These are phyloP conservation scores for Dendronephthya gigantea DNA, from an alignment of 64 coral and sea anemone genomes.

Conservation along the genomic window DNA sequence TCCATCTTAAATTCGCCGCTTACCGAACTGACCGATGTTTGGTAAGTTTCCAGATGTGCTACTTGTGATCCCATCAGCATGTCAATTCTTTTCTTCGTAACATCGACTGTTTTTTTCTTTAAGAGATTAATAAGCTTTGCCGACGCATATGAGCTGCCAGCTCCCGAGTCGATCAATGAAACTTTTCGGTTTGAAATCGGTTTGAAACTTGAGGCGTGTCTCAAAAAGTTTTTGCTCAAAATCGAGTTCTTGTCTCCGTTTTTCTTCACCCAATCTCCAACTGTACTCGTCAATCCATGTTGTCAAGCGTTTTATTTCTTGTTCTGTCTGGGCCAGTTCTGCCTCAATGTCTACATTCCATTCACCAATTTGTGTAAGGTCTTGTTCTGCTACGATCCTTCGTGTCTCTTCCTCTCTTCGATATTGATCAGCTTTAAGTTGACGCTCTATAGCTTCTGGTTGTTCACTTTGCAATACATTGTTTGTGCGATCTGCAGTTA, in stretches of 20 bases:
- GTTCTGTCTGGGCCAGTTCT: background rate
- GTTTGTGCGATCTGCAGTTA: no score
- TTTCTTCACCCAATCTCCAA: background rate
- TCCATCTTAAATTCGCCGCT: background rate
- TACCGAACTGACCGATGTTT: background rate
- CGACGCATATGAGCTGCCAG: background rate
- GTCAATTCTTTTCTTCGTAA: background rate
- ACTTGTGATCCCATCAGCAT: background rate
- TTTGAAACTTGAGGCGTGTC: background rate
- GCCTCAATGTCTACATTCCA: constrained; percentile 9
- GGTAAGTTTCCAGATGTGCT: background rate
- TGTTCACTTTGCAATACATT: background rate
- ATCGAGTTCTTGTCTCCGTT: background rate
- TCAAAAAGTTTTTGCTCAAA: constrained; percentile 11
- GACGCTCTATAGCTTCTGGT: constrained; percentile 1
- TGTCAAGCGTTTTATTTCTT: background rate
- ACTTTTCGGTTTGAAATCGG: no score
- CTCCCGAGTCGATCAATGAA: background rate
- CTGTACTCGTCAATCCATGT: background rate
- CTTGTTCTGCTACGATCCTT: background rate
- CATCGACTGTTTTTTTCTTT: background rate
- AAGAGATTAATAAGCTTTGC: background rate
- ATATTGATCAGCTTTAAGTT: background rate
- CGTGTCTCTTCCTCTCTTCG: background rate
- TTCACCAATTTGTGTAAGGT: background rate